phyloP scores from a whole-genome alignment of 2,797 vertebrate genomes.

The Heterohyrax brucei region DNA sequence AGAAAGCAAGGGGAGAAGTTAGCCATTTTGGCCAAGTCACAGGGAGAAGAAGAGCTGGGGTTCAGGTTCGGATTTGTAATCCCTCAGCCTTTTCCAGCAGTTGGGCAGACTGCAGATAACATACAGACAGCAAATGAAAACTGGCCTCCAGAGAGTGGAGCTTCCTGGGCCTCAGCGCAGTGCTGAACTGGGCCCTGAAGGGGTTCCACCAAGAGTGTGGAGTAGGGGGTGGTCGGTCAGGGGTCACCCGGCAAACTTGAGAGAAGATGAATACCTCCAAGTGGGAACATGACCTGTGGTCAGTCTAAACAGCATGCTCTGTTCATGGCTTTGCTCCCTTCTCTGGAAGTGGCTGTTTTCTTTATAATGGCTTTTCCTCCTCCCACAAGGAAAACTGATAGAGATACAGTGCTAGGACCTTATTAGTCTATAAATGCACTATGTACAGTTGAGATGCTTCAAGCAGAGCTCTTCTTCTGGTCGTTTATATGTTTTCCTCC shows the following conservation, averaged over 20 bases:
- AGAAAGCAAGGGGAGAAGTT: neutral
- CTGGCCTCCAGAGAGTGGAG: neutral
- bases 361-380: neutral
- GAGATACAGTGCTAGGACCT: neutral
- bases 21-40: neutral
- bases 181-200: neutral
- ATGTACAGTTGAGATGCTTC: neutral
- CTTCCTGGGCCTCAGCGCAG: neutral
- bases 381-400: too few species aligned
- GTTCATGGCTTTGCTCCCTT: neutral
- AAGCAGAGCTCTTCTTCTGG: neutral
- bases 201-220: neutral
- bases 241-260: neutral
- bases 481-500: neutral
- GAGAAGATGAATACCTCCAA: accelerated
- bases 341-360: neutral
- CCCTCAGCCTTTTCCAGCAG: neutral
- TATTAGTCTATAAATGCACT: neutral
- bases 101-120: neutral
- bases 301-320: neutral
- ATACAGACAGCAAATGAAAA: neutral
- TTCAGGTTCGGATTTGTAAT: neutral
- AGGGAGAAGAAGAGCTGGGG: neutral
- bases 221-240: neutral
- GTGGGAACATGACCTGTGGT: neutral